Evolutionary conservation across 2,113 vertebrate genomes (phyloP).

Genomic region (Nanger granti): DNA sequence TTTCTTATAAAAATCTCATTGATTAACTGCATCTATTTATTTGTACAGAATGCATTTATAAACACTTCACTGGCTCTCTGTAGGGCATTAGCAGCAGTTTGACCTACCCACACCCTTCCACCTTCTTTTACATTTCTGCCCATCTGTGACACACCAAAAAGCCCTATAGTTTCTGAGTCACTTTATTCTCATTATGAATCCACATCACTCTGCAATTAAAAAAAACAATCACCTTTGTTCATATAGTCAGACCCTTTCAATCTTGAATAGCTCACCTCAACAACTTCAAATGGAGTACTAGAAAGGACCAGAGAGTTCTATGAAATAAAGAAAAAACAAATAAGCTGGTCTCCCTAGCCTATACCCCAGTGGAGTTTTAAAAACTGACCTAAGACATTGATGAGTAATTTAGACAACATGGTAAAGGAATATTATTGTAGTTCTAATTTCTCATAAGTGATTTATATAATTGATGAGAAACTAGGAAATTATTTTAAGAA

Average conservation of each 20-base stretch:
- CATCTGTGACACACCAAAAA: not conserved
- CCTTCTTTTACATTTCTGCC: not conserved
- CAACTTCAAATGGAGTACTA: not conserved
- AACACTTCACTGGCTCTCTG: not conserved
- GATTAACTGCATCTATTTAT: not conserved
- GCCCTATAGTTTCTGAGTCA: not conserved
- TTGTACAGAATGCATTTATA: not conserved
- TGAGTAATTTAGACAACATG: not conserved
- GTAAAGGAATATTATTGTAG: not conserved
- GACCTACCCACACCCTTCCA: not conserved
- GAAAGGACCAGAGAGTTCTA: not conserved
- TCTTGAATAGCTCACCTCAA: not conserved
- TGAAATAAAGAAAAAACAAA: not conserved
- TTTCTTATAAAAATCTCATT: not conserved
- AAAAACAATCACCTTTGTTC: not conserved
- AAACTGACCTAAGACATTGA: not conserved
- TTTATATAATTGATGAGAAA: not conserved
- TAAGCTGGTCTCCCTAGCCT: not conserved
- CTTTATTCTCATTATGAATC: not conserved
- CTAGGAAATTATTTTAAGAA: not conserved
- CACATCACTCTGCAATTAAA: not conserved
- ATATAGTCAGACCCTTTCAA: accelerated
- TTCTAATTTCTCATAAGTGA: not conserved
- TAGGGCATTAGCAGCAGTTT: not conserved
- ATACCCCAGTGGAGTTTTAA: not conserved